A percentile compares a stretch with the other conserved stretches of the same genome.
Evolutionary conservation across 2,888 invertebrate species (phyloP).

Genomic region (Molanna angustata): DNA sequence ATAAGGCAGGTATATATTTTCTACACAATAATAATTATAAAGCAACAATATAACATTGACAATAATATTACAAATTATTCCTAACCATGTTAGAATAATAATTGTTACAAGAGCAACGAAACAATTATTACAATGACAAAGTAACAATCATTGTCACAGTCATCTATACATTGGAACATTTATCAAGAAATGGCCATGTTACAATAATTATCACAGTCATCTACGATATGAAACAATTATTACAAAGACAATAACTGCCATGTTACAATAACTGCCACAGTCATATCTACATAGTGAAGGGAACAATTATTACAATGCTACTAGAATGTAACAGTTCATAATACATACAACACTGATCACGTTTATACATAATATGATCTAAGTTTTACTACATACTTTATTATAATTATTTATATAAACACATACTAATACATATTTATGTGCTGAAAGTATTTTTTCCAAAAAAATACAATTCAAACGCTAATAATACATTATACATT

Average conservation of each 20-base stretch:
- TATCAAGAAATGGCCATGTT: too few species aligned
- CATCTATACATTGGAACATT: too few species aligned
- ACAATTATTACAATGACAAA: too few species aligned
- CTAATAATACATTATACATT: conserved; percentile 21
- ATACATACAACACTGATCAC: conserved; percentile 45
- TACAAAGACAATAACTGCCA: too few species aligned
- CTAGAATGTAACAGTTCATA: conserved; percentile 55
- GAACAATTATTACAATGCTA: conserved; percentile 40
- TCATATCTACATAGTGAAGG: too few species aligned
- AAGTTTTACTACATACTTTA: too few species aligned
- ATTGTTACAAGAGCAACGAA: too few species aligned
- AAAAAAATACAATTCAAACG: conserved; percentile 13
- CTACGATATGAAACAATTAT: too few species aligned
- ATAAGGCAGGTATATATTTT: conserved; percentile 38
- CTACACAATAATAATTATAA: conserved; percentile 58
- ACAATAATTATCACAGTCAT: too few species aligned
- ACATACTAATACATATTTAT: background rate
- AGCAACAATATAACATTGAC: conserved; percentile 48
- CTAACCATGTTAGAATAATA: conserved; percentile 10
- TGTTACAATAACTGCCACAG: too few species aligned
- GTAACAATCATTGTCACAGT: too few species aligned
- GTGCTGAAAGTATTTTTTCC: background rate
- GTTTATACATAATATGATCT: conserved; percentile 20
- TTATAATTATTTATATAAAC: too few species aligned
- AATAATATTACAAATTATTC: conserved; percentile 23